Base-by-base conservation (phyloP, 2,113 vertebrate genomes). In the Accipiter cooperii region DNA sequence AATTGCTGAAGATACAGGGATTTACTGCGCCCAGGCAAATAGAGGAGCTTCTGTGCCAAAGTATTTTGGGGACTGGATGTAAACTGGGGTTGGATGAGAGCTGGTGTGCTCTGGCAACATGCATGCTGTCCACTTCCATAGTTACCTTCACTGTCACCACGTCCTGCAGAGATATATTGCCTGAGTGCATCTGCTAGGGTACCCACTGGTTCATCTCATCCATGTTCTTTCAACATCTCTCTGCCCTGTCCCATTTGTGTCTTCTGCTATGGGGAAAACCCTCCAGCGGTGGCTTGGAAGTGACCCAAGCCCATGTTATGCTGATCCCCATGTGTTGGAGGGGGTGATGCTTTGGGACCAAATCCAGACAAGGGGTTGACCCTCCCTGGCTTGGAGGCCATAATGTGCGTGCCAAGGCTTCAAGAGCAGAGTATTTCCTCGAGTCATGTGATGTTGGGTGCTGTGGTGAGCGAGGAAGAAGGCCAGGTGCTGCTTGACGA, bases 111-210 rank as follows among this genome's bases (percentile, higher is more conserved):
- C 44, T 3, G 5, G 13, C 18, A 44, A 8, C 0, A 0, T 17
- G 19, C 38, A n/a, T 33, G 24, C 11, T 74, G 17, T 49, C 51
- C 60, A 44, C 19, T 40, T 65, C 25, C 22, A 0, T 1, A n/a
- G 29, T 40, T 58, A 44, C 8, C 51, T 82, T 87, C 5, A 1
- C 63, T 3, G 2, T 76, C 0, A 0, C 40, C 31, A 4, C 0
- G 0, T 36, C 66, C 70, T 90, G 76, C 58, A 38, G 70, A 47
- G 65, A 47, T 58, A 18, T 47, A 34, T 0, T 64, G 70, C 51
- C 31, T 2, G 2, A 29, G 52, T 17, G 20, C 20, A 31, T 60
- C n/a, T 85, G 21, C 79, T 44, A 2, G 8, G 20, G 22, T 49
- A 31, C 25, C 17, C 17, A 2, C 16, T 47, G 33, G 16, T 47